phyloP scores from a whole-genome alignment of 2,113 vertebrate species.

The Brachyhypopomus occidentalis region DNA sequence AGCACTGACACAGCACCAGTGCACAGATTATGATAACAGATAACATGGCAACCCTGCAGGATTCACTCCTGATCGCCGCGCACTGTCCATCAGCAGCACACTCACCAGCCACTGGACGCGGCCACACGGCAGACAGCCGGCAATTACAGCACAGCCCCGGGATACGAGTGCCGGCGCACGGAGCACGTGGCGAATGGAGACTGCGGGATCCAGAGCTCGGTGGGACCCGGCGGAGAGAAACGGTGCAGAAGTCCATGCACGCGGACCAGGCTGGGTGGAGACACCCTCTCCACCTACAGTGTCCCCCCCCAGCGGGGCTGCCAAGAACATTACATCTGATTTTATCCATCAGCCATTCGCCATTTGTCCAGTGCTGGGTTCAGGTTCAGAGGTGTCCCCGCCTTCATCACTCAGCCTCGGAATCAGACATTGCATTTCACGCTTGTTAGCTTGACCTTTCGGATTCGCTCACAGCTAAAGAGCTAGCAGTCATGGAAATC shows the following conservation, averaged over 20 bases:
- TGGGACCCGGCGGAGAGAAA: background rate
- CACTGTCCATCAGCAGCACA: conserved; percentile 49
- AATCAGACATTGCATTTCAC: conserved; percentile 58
- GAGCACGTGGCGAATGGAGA: conserved; percentile 31
- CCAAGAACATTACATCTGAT: conserved; percentile 44
- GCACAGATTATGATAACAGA: conserved; percentile 5
- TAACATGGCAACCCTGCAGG: conserved; percentile 39
- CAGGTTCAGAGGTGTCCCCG: conserved; percentile 51
- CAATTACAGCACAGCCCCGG: conserved; percentile 58
- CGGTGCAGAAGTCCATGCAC: background rate
- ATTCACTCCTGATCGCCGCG: conserved; percentile 55
- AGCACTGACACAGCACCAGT: conserved; percentile 29
- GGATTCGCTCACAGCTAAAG: conserved; percentile 57
- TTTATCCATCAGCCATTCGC: conserved; percentile 39
- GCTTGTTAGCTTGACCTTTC: conserved; percentile 64
- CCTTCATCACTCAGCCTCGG: conserved; percentile 58
- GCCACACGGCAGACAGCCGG: conserved; percentile 51
- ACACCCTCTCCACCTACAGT: background rate
- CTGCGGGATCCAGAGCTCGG: conserved; percentile 1
- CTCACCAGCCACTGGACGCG: conserved; percentile 52
- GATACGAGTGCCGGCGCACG: conserved; percentile 36
- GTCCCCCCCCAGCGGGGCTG: conserved; percentile 14
- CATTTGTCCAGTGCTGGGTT: conserved; percentile 43
- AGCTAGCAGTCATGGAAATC: conserved; percentile 53
- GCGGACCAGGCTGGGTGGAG: conserved; percentile 50